Percentiles rank a stretch among this genome's conserved stretches.
These are phyloP conservation scores for Anastrepha ludens DNA, from an alignment of 1,140 invertebrate species.

Conservation along the genomic window DNA sequence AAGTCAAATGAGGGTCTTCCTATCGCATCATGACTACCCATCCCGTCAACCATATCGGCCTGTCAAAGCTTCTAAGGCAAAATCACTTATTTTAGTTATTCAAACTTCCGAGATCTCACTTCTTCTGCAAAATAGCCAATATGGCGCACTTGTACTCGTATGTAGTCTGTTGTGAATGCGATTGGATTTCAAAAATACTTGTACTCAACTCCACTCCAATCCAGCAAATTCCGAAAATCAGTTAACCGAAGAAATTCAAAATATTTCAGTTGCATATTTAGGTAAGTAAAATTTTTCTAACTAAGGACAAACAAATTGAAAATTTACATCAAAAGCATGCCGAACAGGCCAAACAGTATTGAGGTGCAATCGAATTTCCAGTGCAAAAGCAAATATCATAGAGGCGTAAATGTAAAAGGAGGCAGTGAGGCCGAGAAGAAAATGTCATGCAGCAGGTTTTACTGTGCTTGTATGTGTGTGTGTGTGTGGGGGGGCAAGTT, in stretches of 20 bases:
- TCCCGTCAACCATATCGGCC: too few relatives aligned
- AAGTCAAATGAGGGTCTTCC: too few relatives aligned
- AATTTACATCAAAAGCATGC: constrained; percentile 21
- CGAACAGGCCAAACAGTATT: constrained; percentile 34
- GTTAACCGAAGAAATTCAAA: constrained; percentile 1
- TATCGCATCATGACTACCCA: too few relatives aligned
- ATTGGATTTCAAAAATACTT: constrained; percentile 15
- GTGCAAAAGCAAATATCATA: constrained; percentile 30
- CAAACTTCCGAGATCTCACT: neutral
- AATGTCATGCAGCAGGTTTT: neutral
- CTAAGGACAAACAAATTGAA: constrained; percentile 30
- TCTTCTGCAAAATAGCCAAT: neutral
- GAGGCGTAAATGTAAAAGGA: neutral
- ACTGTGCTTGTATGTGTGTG: neutral
- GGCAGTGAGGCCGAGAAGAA: neutral
- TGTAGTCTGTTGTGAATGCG: neutral
- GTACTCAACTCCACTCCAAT: neutral
- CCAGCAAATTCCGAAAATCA: neutral
- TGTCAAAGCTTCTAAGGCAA: too few relatives aligned
- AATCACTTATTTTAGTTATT: neutral
- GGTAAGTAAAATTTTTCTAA: constrained; percentile 10
- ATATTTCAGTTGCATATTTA: constrained; percentile 23
- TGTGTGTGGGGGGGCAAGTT: neutral
- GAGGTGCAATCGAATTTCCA: constrained; percentile 43
- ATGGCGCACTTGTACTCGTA: neutral